A percentile compares a stretch with the other conserved stretches of the same genome.
Evolutionary conservation across 2,888 invertebrate genomes (phyloP).

Genomic region (Creontiades dilutus): DNA sequence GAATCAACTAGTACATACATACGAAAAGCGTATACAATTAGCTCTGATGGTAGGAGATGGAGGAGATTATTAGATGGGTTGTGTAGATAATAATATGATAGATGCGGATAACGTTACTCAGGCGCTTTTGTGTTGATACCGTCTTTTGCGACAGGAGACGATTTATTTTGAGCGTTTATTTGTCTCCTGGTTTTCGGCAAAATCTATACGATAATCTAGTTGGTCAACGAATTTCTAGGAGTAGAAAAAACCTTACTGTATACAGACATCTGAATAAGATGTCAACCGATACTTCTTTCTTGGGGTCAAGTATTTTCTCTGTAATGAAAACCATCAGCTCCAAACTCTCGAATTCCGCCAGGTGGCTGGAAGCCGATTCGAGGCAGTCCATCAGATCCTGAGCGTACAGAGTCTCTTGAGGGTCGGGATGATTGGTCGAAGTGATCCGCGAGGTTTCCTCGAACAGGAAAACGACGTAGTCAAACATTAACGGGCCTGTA

Average conservation of each 20-base stretch:
- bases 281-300: neutral
- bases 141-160: too few relatives aligned
- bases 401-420: constrained; percentile 28
- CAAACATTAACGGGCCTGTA: constrained; percentile 46
- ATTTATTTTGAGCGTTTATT: too few relatives aligned
- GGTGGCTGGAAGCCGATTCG: neutral
- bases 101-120: too few relatives aligned
- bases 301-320: constrained; percentile 9
- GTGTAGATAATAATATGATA: too few relatives aligned
- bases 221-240: too few relatives aligned
- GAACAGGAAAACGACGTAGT: constrained; percentile 39
- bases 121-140: too few relatives aligned
- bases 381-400: constrained; percentile 51
- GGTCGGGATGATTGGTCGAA: neutral
- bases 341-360: constrained; percentile 36
- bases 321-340: constrained; percentile 46
- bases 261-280: constrained; percentile 29
- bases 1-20: too few relatives aligned
- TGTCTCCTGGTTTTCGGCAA: too few relatives aligned
- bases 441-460: constrained; percentile 22
- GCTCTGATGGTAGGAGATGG: too few relatives aligned
- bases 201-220: neutral
- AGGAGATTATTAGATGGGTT: too few relatives aligned
- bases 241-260: neutral
- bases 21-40: too few relatives aligned